Conservation (phyloP, 2,797 vertebrate species). For the Lepilemur ruficaudatus region DNA sequence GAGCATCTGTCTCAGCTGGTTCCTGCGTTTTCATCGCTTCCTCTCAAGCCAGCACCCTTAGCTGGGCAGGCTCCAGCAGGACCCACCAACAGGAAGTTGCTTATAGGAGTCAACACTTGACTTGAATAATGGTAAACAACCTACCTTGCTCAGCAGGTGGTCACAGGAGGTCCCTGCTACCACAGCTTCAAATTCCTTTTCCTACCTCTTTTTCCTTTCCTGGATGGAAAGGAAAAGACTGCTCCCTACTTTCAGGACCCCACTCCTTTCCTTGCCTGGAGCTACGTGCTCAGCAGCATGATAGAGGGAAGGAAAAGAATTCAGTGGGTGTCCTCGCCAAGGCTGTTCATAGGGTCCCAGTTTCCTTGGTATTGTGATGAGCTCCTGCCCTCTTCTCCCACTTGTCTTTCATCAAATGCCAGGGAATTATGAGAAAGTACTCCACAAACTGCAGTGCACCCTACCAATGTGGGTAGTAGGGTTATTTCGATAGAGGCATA, state of each 20-base stretch:
- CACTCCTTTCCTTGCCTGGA: not conserved
- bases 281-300: not conserved
- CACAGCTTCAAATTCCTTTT: not conserved
- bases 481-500: not conserved
- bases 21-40: constrained; percentile 35
- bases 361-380: not conserved
- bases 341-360: not conserved
- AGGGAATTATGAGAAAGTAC: not conserved
- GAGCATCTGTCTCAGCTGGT: constrained; percentile 34
- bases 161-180: not conserved
- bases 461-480: not conserved
- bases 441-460: not conserved
- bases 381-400: not conserved
- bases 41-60: constrained; percentile 27
- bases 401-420: not conserved
- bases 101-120: not conserved
- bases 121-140: not conserved
- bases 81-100: not conserved
- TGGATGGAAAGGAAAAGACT: not conserved
- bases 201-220: not conserved
- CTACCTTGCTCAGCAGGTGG: not conserved
- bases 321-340: not conserved
- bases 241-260: not conserved
- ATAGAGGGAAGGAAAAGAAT: not conserved
- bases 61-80: not conserved